Evolutionary conservation across 2,888 invertebrate species (phyloP), one percentile per base, ranked within the genome.

Genomic region (Drosophila lacicola): DNA sequence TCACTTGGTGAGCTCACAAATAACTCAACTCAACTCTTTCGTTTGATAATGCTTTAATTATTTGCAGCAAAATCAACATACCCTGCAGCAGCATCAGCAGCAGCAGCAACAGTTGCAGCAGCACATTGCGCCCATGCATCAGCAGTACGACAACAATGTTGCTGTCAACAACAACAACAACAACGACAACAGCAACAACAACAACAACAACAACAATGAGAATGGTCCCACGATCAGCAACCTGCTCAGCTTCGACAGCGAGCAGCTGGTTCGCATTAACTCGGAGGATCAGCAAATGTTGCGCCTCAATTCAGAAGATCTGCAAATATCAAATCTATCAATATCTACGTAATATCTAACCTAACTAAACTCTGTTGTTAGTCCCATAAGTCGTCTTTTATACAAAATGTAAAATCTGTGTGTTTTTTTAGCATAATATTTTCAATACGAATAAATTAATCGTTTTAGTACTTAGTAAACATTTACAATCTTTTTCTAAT

Each of bases 231-330:
- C 91, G 81, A 68, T 92, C 57, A 92, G 91, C 74, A 92, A 90
- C 68, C 87, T 93, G 45, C 69, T 93, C 25, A 93, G 93, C 82
- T 91, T 94, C 80, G 93, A 94, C 74, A 93, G 92, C 71, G 93
- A 92, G 57, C 93, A 93, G 73, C 79, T 93, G 72, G 91, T 93
- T 56, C 92, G 91, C 66, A 92, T 94, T 41, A 93, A 93, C 82
- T 94, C 94, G 2, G 92, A 93, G 64, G 94, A 94, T 72, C 92
- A 93, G 69, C 93, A 93, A 85, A 89, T 93, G 80, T 81, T 93
- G 70, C 92, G 92, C 70, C 91, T 94, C 41, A 93, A 93, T 84
- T 94, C 94, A 6, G 92, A 93, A 65, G 94, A 94, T 74, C 92
- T 91, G 45, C 85, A 90, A 74, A 82, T 94, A 63, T 93, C 94